Base-by-base conservation (phyloP, 2,888 invertebrate species). In the Zelleria hepariella region DNA sequence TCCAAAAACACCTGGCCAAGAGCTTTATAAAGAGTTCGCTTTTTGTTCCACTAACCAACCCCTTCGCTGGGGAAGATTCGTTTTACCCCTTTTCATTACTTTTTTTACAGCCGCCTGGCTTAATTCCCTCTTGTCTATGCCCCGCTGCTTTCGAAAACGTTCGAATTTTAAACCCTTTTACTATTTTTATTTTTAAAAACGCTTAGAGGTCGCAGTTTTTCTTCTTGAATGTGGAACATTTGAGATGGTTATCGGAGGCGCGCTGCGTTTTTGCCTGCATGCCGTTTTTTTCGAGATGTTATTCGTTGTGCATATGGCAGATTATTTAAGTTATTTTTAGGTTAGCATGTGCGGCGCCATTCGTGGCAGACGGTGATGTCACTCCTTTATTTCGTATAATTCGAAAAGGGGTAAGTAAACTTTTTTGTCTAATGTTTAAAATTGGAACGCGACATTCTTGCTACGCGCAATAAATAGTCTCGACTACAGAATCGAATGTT, bases 351-450 rank as follows among this genome's bases (percentile, higher is more conserved):
- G 86, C 82, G 71, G 69, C 74, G 72, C 74, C 79, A 77, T 80
- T 80, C 72, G 82, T 80, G 75, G 73, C 85, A 84, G 80, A 80
- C 80, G 82, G 76, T 86, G 86, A 87, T 86, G 84, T 88, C 87
- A 86, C 72, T 77, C 68, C 74, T 78, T 80, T 76, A 75, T 77
- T 83, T 82, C 73, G 69, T 75, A 77, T 72, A 75, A 21, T 57
- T 60, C 58, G 58, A 23, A 55, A 55, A 59, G 55, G 53, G 53
- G 59, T 59, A 59, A 52, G 15, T 20, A 18, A 51, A 70, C 73
- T 73, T 77, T n/a, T 76, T 80, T 70, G 68, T 70, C 66, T 68
- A 67, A 67, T 67, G 62, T 64, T 65, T 66, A 62, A 63, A 58
- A 58, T 53, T 53, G 53, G 42, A 58, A 53, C 54, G 24, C 56